Evolutionary conservation across 2,113 vertebrate genomes (phyloP), one percentile per base, ranked within the genome.

Genomic region (Tautogolabrus adspersus): DNA sequence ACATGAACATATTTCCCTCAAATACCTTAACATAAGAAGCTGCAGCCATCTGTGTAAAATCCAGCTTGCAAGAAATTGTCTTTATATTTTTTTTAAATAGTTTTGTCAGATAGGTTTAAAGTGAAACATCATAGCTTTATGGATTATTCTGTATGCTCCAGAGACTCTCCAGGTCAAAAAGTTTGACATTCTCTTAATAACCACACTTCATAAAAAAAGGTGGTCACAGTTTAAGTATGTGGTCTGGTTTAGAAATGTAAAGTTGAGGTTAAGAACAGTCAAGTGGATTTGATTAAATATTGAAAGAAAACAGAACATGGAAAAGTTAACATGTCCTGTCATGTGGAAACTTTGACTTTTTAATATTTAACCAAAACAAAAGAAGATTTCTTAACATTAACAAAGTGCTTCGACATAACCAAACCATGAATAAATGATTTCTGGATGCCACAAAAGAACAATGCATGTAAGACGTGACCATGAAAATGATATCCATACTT

Each of bases 1-100:
- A 66, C 30, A 61, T 52, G 34, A 46, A 51, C 72, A 75, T 72
- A 58, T 65, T 75, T 37, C 68, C 46, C 8, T 74, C 49, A 55
- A 46, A 65, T 13, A 49, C 15, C 47, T 49, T 5, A 51, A 42
- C 57, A 59, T 60, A 19, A 52, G 49, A 19, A 52, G 49, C 49
- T 21, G 49, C 49, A 52, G 49, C 8, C 49, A 18, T 49, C 47
- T 49, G 47, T 26, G 9, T 0, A 9, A 54, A 37, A 58, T 47
- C 55, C 38, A 37, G 49, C 22, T 18, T 54, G 10, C 13, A 37
- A 26, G 47, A 67, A 37, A 75, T 54, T 6, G 16, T 38, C 4
- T 40, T 66, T 10, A 38, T 18, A 23, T 23, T 18, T 54, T 6
- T 54, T 6, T 30, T 1, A 26, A 21, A 34, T 34, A 4, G 30